These are phyloP conservation scores for Bruchidius siliquastri DNA, from an alignment of 2,888 invertebrate species.

Conservation along the genomic window DNA sequence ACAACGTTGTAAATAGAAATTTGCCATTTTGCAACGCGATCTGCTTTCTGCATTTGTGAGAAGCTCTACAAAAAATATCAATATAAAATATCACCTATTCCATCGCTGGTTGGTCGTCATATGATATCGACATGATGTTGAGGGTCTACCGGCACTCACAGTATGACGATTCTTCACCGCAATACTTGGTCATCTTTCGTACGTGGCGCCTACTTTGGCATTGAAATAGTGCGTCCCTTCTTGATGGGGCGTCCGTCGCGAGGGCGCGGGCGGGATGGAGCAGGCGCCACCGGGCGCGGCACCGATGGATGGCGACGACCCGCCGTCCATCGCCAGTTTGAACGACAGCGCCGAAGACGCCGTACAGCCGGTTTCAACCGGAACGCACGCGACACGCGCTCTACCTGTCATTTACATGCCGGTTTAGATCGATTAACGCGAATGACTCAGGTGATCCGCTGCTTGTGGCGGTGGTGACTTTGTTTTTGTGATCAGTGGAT, in stretches of 20 bases:
- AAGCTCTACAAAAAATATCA: no score
- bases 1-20: no score
- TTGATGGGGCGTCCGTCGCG: not conserved
- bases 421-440: not conserved
- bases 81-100: no score
- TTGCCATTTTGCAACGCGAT: no score
- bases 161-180: no score
- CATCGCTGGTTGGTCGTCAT: no score
- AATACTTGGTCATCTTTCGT: not conserved
- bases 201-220: not conserved
- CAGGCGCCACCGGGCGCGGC: not conserved
- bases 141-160: no score
- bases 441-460: not conserved
- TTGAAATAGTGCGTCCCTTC: not conserved
- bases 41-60: no score
- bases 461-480: not conserved
- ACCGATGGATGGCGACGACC: not conserved
- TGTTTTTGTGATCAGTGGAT: not conserved
- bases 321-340: not conserved
- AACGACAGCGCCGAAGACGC: not conserved
- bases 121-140: no score
- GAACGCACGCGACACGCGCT: not conserved
- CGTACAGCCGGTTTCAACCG: not conserved
- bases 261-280: not conserved
- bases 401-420: not conserved